Evolutionary conservation across 2,797 vertebrate species (phyloP).

Genomic region (Cossypha heuglini): DNA sequence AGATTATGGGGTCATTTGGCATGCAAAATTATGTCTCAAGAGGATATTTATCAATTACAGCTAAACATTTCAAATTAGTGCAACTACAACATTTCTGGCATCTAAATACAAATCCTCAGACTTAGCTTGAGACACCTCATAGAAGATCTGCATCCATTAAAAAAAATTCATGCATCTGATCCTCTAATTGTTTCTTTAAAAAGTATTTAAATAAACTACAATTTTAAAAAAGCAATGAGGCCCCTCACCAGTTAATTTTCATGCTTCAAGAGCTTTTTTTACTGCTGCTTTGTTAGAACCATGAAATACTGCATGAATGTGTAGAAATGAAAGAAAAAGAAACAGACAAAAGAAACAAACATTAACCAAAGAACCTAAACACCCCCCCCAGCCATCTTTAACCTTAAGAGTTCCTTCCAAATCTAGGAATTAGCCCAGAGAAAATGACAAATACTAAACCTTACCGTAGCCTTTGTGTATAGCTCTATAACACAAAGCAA

Average conservation of each 20-base stretch:
- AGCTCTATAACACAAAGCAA: conserved; percentile 77
- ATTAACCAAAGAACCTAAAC: conserved; percentile 84
- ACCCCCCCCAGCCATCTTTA: conserved; percentile 74
- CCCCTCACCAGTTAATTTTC: conserved; percentile 87
- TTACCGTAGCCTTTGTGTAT: conserved; percentile 78
- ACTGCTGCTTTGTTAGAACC: conserved; percentile 87
- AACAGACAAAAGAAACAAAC: conserved; percentile 87
- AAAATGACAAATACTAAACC: conserved; percentile 72
- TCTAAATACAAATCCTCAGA: conserved; percentile 76
- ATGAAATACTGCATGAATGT: conserved; percentile 87
- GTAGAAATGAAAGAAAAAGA: conserved; percentile 87
- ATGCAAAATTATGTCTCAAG: conserved; percentile 83
- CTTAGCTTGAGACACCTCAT: conserved; percentile 77
- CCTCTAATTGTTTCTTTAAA: conserved; percentile 70
- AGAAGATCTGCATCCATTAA: conserved; percentile 84
- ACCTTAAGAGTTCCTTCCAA: conserved; percentile 75
- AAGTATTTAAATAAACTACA: conserved; percentile 78
- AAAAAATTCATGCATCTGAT: conserved; percentile 82
- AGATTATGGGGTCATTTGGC: conserved; percentile 80
- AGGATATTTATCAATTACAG: conserved; percentile 76
- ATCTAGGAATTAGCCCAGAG: conserved; percentile 69
- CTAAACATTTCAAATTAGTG: conserved; percentile 79
- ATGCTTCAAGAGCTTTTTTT: conserved; percentile 85
- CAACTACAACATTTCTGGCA: conserved; percentile 79
- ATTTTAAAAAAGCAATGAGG: conserved; percentile 83